Base-by-base conservation (phyloP, 2,113 vertebrate genomes). In the Eolophus roseicapilla region DNA sequence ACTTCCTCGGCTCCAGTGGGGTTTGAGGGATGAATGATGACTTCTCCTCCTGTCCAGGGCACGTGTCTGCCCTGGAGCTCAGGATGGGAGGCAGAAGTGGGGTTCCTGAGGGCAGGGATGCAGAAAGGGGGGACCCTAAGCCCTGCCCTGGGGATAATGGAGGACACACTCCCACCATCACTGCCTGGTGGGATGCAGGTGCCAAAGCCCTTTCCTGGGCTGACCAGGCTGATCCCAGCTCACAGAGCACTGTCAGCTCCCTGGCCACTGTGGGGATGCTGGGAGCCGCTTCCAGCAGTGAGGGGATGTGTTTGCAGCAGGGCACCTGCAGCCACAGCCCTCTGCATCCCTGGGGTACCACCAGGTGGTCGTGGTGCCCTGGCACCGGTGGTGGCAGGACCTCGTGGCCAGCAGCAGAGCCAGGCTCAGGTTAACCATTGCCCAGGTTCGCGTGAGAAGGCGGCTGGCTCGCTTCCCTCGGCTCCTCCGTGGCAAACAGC, bases 381-480 rank as follows among this genome's bases (percentile, higher is more conserved):
- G 2, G 31, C 6, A 7, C 6, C 2, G 7, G 33, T 2, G 78
- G 64, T 73, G 37, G 59, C 91, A 41, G 71, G 89, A 88, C 80
- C 77, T 6, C 31, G 47, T n/a, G 74, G 44, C 71, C 71, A 8
- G 67, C 6, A 1, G 35, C 76, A 49, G 85, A 77, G 88, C 69
- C 73, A 55, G 73, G 68, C 37, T 75, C 76, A 52, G 94, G 90
- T 94, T 95, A 97, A 97, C 92, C 53, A 97, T 97, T 97, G 96
- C 47, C 97, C 92, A 97, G 88, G 94, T 76, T 97, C 13, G 96
- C 97, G 93, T 97, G 96, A 97, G 96, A 97, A 97, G 88, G 76
- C 2, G 1, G 64, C 78, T 94, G 93, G 96, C 88, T 67, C 50
- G 6, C 15, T 94, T 94, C 85, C 86, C 65, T 68, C 1, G 4